These are phyloP conservation scores for Chelmon rostratus DNA, from an alignment of 2,797 vertebrate species.

Conservation along the genomic window DNA sequence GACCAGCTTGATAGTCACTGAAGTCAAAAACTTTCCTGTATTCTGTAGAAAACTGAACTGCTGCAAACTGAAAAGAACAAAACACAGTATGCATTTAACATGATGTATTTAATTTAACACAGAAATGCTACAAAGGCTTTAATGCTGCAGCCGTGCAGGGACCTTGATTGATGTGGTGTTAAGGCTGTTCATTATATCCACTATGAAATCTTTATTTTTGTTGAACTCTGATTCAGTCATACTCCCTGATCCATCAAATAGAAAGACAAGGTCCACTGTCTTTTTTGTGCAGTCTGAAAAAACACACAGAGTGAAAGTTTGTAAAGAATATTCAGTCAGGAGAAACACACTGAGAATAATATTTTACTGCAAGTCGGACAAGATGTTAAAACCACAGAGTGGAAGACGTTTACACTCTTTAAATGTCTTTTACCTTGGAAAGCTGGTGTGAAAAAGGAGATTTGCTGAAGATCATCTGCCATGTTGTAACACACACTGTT, in stretches of 20 bases:
- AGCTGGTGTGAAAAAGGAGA: slow-evolving; percentile 55
- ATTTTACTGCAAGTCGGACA: neutral
- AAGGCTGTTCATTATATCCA: slow-evolving; percentile 81
- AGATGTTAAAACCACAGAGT: neutral
- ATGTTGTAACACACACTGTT: slow-evolving; percentile 87
- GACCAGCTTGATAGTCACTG: slow-evolving; percentile 66
- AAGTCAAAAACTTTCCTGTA: slow-evolving; percentile 83
- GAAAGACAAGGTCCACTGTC: slow-evolving; percentile 87
- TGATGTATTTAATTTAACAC: neutral
- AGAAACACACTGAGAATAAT: neutral
- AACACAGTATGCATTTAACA: neutral
- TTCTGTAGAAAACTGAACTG: slow-evolving; percentile 80
- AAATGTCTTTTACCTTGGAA: slow-evolving; percentile 83
- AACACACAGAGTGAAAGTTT: neutral
- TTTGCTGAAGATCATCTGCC: slow-evolving; percentile 15
- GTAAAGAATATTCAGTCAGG: neutral
- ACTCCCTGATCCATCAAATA: slow-evolving; percentile 89
- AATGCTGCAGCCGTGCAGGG: slow-evolving; percentile 10
- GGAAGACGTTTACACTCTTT: neutral
- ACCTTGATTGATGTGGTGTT: slow-evolving; percentile 86
- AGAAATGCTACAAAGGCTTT: neutral
- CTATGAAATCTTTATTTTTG: slow-evolving; percentile 85
- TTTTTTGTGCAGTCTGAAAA: slow-evolving; percentile 86
- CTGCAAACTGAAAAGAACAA: slow-evolving; percentile 84
- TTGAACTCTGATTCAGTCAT: slow-evolving; percentile 72